Conservation (phyloP, 1,140 invertebrate species). For the Drosophila lini region DNA sequence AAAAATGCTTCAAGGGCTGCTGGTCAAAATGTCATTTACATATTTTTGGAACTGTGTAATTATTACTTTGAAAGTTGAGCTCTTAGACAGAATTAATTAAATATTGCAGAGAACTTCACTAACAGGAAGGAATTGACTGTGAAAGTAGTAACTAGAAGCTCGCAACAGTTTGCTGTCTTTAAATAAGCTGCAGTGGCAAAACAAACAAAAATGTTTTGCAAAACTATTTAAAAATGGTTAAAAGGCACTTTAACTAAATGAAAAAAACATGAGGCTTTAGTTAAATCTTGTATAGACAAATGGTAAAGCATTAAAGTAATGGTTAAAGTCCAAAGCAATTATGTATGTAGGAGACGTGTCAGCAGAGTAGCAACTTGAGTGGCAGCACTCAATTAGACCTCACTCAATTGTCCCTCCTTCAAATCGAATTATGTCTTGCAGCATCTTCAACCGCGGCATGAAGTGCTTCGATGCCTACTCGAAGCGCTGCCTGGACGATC, state of each 20-base stretch:
- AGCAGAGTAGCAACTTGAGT: constrained; percentile 11
- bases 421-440: constrained; percentile 53
- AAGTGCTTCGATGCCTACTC: constrained; percentile 79
- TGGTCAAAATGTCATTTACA: neutral
- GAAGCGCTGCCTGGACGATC: constrained; percentile 65
- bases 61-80: neutral
- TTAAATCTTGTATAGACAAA: neutral
- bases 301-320: neutral
- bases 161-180: neutral
- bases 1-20: neutral
- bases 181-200: too few relatives aligned
- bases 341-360: neutral
- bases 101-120: neutral
- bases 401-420: constrained; percentile 22
- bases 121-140: too few relatives aligned
- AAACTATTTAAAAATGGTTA: neutral
- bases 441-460: constrained; percentile 80
- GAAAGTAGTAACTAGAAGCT: neutral
- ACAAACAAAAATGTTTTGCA: neutral
- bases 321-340: neutral
- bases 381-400: constrained; percentile 24
- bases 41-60: neutral
- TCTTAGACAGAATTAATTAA: neutral
- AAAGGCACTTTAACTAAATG: neutral
- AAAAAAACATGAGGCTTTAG: neutral